Evolutionary conservation across 2,888 invertebrate genomes (phyloP).

Genomic region (Cacoxenus indagator): DNA sequence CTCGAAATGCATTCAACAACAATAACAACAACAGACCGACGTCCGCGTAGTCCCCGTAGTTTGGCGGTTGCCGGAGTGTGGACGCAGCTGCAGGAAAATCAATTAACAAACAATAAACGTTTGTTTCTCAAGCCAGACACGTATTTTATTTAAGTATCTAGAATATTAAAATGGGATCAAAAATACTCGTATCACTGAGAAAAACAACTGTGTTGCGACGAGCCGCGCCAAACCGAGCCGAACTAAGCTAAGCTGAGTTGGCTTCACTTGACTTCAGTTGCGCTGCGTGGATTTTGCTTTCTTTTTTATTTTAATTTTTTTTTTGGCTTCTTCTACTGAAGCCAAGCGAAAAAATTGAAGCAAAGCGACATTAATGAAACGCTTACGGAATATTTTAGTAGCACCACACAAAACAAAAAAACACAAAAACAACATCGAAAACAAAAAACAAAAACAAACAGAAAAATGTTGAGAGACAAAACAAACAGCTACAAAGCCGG

Average conservation of each 20-base stretch:
- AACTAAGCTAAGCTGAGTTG: background rate
- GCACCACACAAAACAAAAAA: too few species aligned
- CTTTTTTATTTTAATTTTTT: conserved; percentile 13
- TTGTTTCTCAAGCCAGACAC: conserved; percentile 66
- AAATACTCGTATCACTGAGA: conserved; percentile 45
- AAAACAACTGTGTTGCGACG: too few species aligned
- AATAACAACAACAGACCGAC: background rate
- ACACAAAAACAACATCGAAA: background rate
- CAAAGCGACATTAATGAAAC: conserved; percentile 62
- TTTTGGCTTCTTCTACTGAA: background rate
- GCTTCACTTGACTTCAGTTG: background rate
- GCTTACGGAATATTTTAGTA: conserved; percentile 57
- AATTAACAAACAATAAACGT: conserved; percentile 69
- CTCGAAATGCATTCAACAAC: conserved; percentile 27
- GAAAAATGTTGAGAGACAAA: background rate
- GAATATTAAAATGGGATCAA: conserved; percentile 71
- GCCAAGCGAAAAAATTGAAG: conserved; percentile 53
- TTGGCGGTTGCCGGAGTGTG: conserved; percentile 41
- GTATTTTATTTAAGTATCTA: conserved; percentile 70
- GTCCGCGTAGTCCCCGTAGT: background rate
- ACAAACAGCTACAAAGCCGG: background rate
- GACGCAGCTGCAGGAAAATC: conserved; percentile 45
- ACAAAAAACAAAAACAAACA: background rate
- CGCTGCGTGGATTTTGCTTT: background rate
- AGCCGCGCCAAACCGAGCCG: too few species aligned